Evolutionary conservation across 2,113 vertebrate genomes (phyloP).

Genomic region (Entelurus aequoreus): DNA sequence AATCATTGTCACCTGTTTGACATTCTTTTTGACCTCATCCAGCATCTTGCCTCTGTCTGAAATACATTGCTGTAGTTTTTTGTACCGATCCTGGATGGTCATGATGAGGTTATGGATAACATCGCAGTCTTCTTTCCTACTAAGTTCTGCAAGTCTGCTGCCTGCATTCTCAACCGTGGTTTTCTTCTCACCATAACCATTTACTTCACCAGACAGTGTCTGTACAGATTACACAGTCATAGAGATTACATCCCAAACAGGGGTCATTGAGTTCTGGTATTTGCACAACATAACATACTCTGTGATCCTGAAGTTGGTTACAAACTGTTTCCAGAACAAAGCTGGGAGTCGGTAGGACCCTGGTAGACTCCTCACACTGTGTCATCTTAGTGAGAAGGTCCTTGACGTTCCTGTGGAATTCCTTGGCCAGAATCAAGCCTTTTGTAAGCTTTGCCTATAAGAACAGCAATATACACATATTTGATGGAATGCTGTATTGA

Average conservation of each 20-base stretch:
- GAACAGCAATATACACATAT: neutral
- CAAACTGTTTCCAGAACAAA: constrained; percentile 75
- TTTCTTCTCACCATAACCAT: constrained; percentile 66
- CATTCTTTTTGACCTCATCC: constrained; percentile 74
- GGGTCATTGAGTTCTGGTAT: neutral
- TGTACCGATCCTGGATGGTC: constrained; percentile 71
- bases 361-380: constrained; percentile 71
- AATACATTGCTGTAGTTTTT: constrained; percentile 66
- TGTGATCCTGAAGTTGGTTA: constrained; percentile 78
- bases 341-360: constrained; percentile 69
- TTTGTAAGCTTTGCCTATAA: constrained; percentile 76
- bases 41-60: constrained; percentile 67
- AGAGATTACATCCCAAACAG: neutral
- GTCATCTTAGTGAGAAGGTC: constrained; percentile 79
- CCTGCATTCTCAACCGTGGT: constrained; percentile 61
- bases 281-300: constrained; percentile 51
- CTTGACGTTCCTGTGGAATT: constrained; percentile 79
- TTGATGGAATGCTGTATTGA: neutral
- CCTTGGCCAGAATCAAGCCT: constrained; percentile 75
- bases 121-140: constrained; percentile 75
- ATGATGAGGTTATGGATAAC: constrained; percentile 73
- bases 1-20: constrained; percentile 68
- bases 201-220: constrained; percentile 71
- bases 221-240: constrained; percentile 25
- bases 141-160: constrained; percentile 66